A percentile compares a stretch with the other conserved stretches of the same genome.
Evolutionary conservation across 2,888 invertebrate genomes (phyloP).

Genomic region (Chloroclystis v-ata): DNA sequence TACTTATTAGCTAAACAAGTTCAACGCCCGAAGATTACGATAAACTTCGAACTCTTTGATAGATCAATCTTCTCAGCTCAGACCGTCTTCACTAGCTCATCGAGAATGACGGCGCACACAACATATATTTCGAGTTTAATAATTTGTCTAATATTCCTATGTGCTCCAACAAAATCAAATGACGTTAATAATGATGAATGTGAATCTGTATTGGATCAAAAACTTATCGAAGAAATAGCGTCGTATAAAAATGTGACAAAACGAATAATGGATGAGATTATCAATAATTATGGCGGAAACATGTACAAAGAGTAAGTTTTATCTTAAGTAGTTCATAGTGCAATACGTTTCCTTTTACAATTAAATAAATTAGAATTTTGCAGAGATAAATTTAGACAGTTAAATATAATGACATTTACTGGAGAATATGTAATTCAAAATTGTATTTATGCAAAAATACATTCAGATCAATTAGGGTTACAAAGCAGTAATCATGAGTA

Average conservation of each 20-base stretch:
- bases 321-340: background rate
- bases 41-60: slow-evolving; percentile 3
- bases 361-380: too few species aligned
- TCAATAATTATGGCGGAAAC: slow-evolving; percentile 57
- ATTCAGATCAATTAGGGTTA: too few species aligned
- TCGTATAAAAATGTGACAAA: slow-evolving; percentile 69
- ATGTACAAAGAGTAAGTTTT: slow-evolving; percentile 69
- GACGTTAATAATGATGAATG: slow-evolving; percentile 36
- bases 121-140: slow-evolving; percentile 7
- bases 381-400: too few species aligned
- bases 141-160: slow-evolving; percentile 20
- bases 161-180: slow-evolving; percentile 27
- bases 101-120: background rate
- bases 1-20: background rate
- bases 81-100: background rate
- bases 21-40: slow-evolving; percentile 8
- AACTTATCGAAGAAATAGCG: slow-evolving; percentile 71
- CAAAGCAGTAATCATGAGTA: too few species aligned
- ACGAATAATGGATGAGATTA: slow-evolving; percentile 65
- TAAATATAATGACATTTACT: too few species aligned
- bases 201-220: slow-evolving; percentile 34
- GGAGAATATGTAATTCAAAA: too few species aligned
- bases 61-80: background rate
- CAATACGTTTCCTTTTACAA: too few species aligned
- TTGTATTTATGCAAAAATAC: too few species aligned